Evolutionary conservation across 2,113 vertebrate species (phyloP).

Genomic region (Rhinopithecus roxellana): DNA sequence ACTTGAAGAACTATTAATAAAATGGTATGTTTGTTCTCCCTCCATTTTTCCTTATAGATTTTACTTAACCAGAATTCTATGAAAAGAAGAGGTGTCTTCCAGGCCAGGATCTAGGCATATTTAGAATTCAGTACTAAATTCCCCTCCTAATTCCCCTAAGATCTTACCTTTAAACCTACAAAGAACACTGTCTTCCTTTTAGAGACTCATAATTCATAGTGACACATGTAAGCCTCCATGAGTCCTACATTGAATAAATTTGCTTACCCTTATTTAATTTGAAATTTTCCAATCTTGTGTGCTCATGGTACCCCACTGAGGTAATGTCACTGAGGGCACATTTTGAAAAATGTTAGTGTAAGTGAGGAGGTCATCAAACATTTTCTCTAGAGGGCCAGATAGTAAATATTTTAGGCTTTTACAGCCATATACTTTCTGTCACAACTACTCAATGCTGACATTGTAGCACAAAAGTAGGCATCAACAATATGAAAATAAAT

Average conservation of each 20-base stretch:
- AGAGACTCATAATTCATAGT: neutral
- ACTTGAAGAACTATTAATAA: neutral
- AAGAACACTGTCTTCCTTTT: neutral
- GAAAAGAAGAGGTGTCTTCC: neutral
- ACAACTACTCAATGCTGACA: neutral
- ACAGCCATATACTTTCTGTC: neutral
- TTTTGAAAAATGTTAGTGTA: constrained; percentile 1
- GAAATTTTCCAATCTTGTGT: neutral
- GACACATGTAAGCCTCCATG: neutral
- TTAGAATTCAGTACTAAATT: neutral
- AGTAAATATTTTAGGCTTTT: neutral
- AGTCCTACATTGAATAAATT: neutral
- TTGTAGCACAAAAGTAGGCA: neutral
- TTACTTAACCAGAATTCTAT: neutral
- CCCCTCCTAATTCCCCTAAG: neutral
- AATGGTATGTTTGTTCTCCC: neutral
- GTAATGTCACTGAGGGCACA: neutral
- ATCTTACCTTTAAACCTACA: neutral
- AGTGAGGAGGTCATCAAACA: neutral
- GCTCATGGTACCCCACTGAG: neutral
- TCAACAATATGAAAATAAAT: neutral
- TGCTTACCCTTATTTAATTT: neutral
- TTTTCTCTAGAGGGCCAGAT: neutral
- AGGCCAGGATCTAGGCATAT: neutral
- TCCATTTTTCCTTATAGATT: neutral